Base-by-base conservation (phyloP, 2,888 invertebrate genomes). In the Chloromyia formosa region DNA sequence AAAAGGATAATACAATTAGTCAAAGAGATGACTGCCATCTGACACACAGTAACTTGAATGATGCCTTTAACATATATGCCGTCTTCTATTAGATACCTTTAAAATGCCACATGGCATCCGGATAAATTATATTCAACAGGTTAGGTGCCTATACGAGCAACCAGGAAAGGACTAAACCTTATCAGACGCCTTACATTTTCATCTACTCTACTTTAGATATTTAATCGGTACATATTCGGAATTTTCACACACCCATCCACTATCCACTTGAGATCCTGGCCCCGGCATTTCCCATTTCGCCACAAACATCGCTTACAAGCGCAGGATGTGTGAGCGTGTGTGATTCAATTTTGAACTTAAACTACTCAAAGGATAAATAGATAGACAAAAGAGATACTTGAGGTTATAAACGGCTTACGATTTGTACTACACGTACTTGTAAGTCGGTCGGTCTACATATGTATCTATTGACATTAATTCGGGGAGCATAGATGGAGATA, bases 1-100 rank as follows among this genome's bases (percentile, higher is more conserved):
- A 56, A 56, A 71, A 58, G 58, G 58, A 71, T 27, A 40, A 40
- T 10, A 58, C 58, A 71, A 56, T 71, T 56, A 56, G 58, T 40
- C 9, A 54, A 14, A 16, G 62, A 40, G 16, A 40, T 40, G 40
- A 62, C 62, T 16, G 16, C 27, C 27, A 35, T 49, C 49, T 49
- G 16, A 35, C 27, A 49, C 49, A 49, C 16, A 49, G 49, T 49
- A 10, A 49, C 49, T 49, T n/a, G 14, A n/a, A 49, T 49, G 12
- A 12, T 2, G 14, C 16, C 49, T n/a, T 49, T 49, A 12, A 12
- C 12, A 49, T 49, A 12, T 49, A n/a, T 49, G 12, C 12, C 49
- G 3, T 49, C 49, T 49, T 7, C 49, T 4, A 49, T 7, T n/a
- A n/a, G 12, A 49, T 49, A 49, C 14, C 49, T 49, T 49, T 22